A percentile compares a stretch with the other conserved stretches of the same genome.
Conservation (phyloP, 1,140 invertebrate species). For the Apis florea region DNA sequence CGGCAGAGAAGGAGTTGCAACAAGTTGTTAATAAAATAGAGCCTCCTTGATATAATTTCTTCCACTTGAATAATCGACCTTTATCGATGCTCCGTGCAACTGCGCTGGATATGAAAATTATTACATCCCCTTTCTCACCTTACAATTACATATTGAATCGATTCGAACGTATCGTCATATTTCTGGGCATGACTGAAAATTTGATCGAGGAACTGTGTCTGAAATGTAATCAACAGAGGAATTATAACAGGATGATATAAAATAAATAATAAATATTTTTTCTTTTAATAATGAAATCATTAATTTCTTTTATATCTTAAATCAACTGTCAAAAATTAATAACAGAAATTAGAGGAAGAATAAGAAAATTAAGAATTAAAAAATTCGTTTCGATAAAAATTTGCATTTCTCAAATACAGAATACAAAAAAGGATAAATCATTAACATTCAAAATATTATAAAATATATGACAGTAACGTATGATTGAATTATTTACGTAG, state of each 20-base stretch:
- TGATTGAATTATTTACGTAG: neutral
- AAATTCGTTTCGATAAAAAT: too few relatives aligned
- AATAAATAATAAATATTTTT: too few relatives aligned
- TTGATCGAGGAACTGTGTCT: neutral
- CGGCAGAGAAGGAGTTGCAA: neutral
- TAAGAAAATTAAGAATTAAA: too few relatives aligned
- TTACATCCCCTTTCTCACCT: neutral
- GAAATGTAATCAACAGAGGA: neutral
- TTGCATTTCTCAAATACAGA: too few relatives aligned
- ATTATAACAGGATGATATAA: too few relatives aligned
- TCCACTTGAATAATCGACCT: conserved; percentile 3
- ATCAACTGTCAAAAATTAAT: too few relatives aligned
- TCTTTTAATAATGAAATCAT: too few relatives aligned
- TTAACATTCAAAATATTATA: neutral
- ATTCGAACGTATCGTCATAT: neutral
- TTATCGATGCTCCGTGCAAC: neutral
- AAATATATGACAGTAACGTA: neutral
- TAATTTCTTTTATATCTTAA: too few relatives aligned
- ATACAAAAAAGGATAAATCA: too few relatives aligned
- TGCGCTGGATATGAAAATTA: neutral
- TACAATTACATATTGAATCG: neutral
- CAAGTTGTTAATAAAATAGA: neutral
- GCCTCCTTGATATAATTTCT: neutral
- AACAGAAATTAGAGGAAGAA: too few relatives aligned
- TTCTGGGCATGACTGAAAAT: too few relatives aligned